phyloP scores from a whole-genome alignment of 2,888 invertebrate species.

The Athrips mouffetella region DNA sequence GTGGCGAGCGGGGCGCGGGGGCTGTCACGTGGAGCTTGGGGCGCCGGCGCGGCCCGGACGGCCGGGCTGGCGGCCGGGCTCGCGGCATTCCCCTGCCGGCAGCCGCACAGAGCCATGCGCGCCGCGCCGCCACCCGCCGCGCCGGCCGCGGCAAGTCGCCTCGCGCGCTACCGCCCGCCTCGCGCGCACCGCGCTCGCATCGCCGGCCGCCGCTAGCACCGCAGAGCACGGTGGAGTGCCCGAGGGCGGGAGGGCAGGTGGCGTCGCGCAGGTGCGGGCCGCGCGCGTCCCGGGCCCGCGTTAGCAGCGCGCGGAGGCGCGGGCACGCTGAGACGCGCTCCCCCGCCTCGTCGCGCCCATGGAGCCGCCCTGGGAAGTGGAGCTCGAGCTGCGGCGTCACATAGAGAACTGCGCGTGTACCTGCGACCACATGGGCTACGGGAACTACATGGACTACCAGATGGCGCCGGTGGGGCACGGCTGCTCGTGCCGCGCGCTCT shows the following conservation, averaged over 20 bases:
- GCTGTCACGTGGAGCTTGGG: conserved; percentile 61
- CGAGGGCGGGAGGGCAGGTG: conserved; percentile 64
- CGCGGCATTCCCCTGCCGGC: conserved; percentile 69
- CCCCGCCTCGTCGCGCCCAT: conserved; percentile 65
- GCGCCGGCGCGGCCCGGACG: conserved; percentile 72
- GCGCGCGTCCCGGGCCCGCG: conserved; percentile 65
- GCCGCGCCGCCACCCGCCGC: conserved; percentile 48
- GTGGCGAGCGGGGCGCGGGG: conserved; percentile 41
- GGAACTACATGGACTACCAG: conserved; percentile 95
- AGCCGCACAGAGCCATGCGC: conserved; percentile 60
- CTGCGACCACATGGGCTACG: conserved; percentile 96
- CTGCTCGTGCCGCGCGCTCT: conserved; percentile 73
- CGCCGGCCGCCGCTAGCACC: conserved; percentile 60
- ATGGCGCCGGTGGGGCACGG: conserved; percentile 77
- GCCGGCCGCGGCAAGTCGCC: conserved; percentile 56
- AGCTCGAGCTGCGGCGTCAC: conserved; percentile 91
- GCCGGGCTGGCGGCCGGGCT: conserved; percentile 57
- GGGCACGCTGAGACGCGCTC: conserved; percentile 61
- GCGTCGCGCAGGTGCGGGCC: conserved; percentile 69
- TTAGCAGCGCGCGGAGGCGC: conserved; percentile 58
- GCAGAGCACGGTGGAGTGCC: conserved; percentile 59
- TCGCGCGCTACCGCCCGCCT: conserved; percentile 59
- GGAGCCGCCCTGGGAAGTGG: conserved; percentile 82
- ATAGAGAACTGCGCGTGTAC: conserved; percentile 93
- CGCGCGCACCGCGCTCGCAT: conserved; percentile 59